These are phyloP conservation scores for Linnaemya tessellans DNA, from an alignment of 2,888 invertebrate genomes.

Conservation along the genomic window DNA sequence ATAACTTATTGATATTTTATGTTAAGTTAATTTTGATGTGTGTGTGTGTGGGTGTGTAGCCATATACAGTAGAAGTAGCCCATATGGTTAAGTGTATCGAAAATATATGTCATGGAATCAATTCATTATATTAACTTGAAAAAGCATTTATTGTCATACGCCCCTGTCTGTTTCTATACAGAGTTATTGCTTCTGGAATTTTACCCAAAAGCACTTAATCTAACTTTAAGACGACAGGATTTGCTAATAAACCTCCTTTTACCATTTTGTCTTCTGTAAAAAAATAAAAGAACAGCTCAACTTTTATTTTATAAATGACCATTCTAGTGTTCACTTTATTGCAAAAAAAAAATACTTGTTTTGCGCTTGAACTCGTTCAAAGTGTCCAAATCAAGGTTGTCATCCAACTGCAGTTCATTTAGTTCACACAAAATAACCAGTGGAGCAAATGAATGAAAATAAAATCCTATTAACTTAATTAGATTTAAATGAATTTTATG, in stretches of 20 bases:
- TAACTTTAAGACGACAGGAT: not conserved
- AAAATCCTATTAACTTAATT: conserved; percentile 71
- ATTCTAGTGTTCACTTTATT: not conserved
- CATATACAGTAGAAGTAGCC: too few species aligned
- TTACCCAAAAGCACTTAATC: too few species aligned
- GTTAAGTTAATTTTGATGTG: too few species aligned
- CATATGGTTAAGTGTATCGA: too few species aligned
- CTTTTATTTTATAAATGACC: not conserved
- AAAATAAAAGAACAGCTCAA: not conserved
- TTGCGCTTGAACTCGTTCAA: not conserved
- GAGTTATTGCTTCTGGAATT: too few species aligned
- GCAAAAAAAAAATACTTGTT: not conserved
- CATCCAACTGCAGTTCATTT: conserved; percentile 48
- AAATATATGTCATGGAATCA: too few species aligned
- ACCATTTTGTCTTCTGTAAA: not conserved
- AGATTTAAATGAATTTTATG: conserved; percentile 60
- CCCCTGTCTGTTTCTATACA: too few species aligned
- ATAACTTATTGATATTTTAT: too few species aligned
- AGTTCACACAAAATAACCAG: conserved; percentile 19
- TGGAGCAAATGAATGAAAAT: conserved; percentile 53
- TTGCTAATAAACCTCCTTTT: not conserved
- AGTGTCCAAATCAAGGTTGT: conserved; percentile 46
- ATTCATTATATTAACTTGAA: too few species aligned
- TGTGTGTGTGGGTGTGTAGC: too few species aligned
- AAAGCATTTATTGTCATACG: too few species aligned